Evolutionary conservation across 1,140 invertebrate genomes (phyloP), one percentile per base, ranked within the genome.

Genomic region (Aporrectodea caliginosa): DNA sequence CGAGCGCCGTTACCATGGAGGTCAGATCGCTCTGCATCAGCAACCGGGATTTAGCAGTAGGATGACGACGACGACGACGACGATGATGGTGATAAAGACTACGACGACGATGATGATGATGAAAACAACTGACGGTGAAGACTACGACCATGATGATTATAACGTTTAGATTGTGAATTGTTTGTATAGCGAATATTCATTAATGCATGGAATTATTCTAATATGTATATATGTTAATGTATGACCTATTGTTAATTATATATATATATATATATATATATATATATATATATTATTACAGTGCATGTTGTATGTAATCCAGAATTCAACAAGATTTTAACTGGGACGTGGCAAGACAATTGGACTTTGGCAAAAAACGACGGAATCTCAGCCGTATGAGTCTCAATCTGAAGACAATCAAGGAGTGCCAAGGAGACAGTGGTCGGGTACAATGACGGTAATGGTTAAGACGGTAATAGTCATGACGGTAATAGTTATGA

Each of bases 211-310:
- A 58, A 58, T 6, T 58, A 58, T 58, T 58, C 6, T 22, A 58
- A 22, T 58, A 58, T 58, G 43, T 58, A 58, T 58, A 58, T 58
- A 12, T 22, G 43, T 58, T 12, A 6, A 58, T 6, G 43, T 58
- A 58, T 58, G 22, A 12, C 6, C 43, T n/a, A n/a, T n/a, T n/a
- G n/a, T n/a, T n/a, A 58, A 12, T 58, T 22, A 22, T 58, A 58
- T 58, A 58, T 58, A 58, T 22, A 12, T 58, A 12, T 22, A 22
- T 58, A 58, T 58, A 22, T 58, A 58, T 58, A 58, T 58, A 58
- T 58, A 58, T 58, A 58, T 58, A 58, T 58, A 58, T 58, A 58
- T 58, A 58, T 58, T n/a, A n/a, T n/a, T n/a, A n/a, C n/a, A n/a
- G n/a, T n/a, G n/a, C n/a, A n/a, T n/a, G n/a, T n/a, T n/a, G n/a